Conservation (phyloP, 2,888 invertebrate species). For the Euzetes globulus region DNA sequence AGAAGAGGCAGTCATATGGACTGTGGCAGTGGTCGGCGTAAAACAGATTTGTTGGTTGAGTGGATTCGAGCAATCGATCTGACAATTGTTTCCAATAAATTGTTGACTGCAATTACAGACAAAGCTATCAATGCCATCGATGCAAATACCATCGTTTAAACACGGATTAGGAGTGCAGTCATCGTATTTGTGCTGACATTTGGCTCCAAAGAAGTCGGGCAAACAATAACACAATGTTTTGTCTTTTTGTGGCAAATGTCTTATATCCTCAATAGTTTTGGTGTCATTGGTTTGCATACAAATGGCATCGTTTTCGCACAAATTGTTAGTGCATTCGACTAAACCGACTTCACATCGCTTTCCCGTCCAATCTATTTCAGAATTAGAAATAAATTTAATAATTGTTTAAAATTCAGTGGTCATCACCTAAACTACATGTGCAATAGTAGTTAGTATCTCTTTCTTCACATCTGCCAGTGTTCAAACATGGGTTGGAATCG, state of each 20-base stretch:
- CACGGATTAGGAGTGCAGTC: conserved; percentile 29
- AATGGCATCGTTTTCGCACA: conserved; percentile 16
- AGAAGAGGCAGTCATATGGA: not conserved
- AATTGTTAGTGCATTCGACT: conserved; percentile 5
- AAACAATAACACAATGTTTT: conserved; percentile 24
- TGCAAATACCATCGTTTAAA: conserved; percentile 15
- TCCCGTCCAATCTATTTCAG: conserved; percentile 20
- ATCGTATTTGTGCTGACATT: conserved; percentile 21
- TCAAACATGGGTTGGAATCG: conserved; percentile 22
- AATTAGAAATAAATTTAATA: not conserved
- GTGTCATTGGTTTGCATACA: conserved; percentile 8
- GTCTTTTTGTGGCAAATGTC: not conserved
- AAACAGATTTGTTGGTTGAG: not conserved
- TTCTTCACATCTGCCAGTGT: conserved; percentile 15
- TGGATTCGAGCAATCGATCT: conserved; percentile 21
- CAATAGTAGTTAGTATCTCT: not conserved
- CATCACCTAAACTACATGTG: conserved; percentile 30
- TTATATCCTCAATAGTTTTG: not conserved
- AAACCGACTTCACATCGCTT: conserved; percentile 10
- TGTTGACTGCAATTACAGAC: not conserved
- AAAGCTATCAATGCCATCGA: conserved; percentile 30
- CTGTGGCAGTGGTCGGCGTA: not conserved
- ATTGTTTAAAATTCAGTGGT: not conserved
- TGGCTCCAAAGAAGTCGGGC: conserved; percentile 28
- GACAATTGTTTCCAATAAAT: conserved; percentile 15